Evolutionary conservation across 2,797 vertebrate species (phyloP).

Genomic region (Numenius phaeopus): DNA sequence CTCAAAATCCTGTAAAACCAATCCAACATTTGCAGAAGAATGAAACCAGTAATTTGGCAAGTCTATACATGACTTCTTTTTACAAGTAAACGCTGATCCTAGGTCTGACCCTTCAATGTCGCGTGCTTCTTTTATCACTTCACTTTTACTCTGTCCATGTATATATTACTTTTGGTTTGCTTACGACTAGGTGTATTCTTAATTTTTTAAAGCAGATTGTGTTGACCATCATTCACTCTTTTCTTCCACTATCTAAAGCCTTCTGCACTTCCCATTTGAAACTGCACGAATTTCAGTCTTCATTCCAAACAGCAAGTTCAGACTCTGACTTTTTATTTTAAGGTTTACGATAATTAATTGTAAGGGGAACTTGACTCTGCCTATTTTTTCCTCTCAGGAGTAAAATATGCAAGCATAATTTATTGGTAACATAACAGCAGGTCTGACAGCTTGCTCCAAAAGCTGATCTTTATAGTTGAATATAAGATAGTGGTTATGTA

Average conservation of each 20-base stretch:
- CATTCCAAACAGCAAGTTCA: background rate
- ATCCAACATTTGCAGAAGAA: background rate
- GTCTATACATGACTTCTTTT: background rate
- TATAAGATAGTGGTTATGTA: background rate
- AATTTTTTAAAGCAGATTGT: background rate
- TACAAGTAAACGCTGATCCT: background rate
- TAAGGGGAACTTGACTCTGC: background rate
- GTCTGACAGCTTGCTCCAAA: background rate
- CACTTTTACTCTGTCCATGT: background rate
- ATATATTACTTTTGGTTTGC: background rate
- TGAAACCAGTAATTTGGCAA: background rate
- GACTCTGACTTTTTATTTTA: background rate
- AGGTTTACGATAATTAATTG: background rate
- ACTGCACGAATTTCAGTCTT: background rate
- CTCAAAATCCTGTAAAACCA: background rate
- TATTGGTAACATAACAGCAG: background rate
- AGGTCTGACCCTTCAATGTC: background rate
- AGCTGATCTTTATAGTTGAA: background rate
- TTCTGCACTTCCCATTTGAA: background rate
- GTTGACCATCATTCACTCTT: background rate
- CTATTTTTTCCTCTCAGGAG: background rate
- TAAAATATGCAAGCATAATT: background rate
- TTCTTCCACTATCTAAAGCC: background rate
- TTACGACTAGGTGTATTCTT: background rate
- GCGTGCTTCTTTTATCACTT: background rate